A percentile compares a stretch with the other conserved stretches of the same genome.
These are phyloP conservation scores for Apamea epomidion DNA, from an alignment of 2,888 invertebrate genomes.

Conservation along the genomic window DNA sequence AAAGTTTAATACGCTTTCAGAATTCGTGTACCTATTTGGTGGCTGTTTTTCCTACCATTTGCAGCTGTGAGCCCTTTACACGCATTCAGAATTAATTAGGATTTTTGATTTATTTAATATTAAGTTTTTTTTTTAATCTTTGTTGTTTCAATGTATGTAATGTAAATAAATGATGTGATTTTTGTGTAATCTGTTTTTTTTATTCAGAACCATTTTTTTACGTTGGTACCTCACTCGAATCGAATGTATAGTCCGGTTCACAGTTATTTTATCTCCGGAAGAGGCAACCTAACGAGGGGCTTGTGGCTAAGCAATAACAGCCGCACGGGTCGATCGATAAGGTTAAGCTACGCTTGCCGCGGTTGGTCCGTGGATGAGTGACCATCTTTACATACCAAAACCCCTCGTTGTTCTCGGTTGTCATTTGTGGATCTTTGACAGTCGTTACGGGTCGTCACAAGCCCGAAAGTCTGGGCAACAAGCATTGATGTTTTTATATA, in stretches of 20 bases:
- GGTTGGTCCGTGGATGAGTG: no score
- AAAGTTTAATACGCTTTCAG: not conserved
- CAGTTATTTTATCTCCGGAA: no score
- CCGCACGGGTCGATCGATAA: no score
- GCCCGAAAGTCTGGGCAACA: no score
- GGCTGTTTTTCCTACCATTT: not conserved
- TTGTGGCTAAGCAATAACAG: no score
- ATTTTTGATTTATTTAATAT: conserved; percentile 41
- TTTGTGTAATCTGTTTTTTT: conserved; percentile 11
- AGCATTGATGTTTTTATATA: no score
- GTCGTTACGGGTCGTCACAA: no score
- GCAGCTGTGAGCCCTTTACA: not conserved
- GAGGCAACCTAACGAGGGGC: no score
- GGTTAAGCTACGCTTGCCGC: no score
- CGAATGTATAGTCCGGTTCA: not conserved
- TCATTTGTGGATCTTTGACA: no score
- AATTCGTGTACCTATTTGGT: not conserved
- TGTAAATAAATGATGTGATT: conserved; percentile 52
- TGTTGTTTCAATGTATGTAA: conserved; percentile 33
- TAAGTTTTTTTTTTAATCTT: conserved; percentile 10
- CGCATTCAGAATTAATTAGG: conserved; percentile 9
- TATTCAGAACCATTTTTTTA: not conserved
- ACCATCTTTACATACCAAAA: no score
- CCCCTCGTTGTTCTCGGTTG: no score
- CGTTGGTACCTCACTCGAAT: not conserved